Evolutionary conservation across 1,140 invertebrate species (phyloP), one percentile per base, ranked within the genome.

Genomic region (Heliconius congener): DNA sequence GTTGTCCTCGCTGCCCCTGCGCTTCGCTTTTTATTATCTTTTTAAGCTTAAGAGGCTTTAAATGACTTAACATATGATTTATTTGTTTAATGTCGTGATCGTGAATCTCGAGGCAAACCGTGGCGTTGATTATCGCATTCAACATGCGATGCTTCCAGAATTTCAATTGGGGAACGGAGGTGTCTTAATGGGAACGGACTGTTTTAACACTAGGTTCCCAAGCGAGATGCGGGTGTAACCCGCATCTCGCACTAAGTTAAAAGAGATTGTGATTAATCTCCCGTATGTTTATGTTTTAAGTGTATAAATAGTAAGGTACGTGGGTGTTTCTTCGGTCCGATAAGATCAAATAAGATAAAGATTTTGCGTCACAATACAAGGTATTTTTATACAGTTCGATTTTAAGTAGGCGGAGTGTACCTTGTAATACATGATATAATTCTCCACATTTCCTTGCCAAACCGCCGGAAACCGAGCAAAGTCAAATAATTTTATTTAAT

Each of bases 21-120:
- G 23, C 46, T 79, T 75, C 71, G 23, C 73, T 72, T 70, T 78
- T 73, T 78, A 60, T 60, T 60, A 66, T 66, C 60, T 66, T 30
- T 2, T 66, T 66, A 66, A 27, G 60, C 23, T 66, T 66, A 66
- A 66, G 11, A 30, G 55, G 55, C 6, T 11, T 57, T 57, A 57
- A 57, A 8, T 66, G 57, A 30, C 57, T n/a, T 66, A 52, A 19
- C 5, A 16, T 52, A 52, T 52, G 50, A 19, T 19, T 52, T 52
- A 19, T 46, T 46, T 46, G 42, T 46, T 46, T 13, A 16, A 16
- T 46, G 42, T 46, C 13, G 11, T 46, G 42, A 46, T 46, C 42
- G 42, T 46, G 4, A 0, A 46, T 46, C 4, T 19, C 16, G 5
- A 18, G 50, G 50, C 16, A 52, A 52, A 52, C 13, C 50, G 18